These are phyloP conservation scores for Polydrusus tereticollis DNA, from an alignment of 2,888 invertebrate genomes.

Conservation along the genomic window DNA sequence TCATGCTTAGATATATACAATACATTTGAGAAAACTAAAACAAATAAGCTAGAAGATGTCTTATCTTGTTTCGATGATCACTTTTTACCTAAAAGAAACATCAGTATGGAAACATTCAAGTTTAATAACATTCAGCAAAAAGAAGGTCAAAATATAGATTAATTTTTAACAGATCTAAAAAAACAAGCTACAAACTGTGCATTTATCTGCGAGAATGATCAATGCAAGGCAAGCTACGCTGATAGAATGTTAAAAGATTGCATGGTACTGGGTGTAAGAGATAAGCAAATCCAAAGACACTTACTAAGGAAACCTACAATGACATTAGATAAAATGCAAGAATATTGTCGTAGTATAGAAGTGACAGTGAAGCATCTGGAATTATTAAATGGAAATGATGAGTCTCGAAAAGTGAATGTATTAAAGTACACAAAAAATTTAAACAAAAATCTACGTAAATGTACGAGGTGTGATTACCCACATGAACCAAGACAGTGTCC, in stretches of 20 bases:
- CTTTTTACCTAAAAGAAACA: slow-evolving; percentile 38
- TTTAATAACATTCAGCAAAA: slow-evolving; percentile 39
- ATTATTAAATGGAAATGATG: too few species aligned
- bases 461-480: too few species aligned
- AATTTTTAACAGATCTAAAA: slow-evolving; percentile 15
- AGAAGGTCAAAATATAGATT: slow-evolving; percentile 28
- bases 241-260: slow-evolving; percentile 12
- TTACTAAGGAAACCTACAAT: background rate
- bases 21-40: slow-evolving; percentile 24
- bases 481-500: too few species aligned
- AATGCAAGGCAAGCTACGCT: slow-evolving; percentile 5
- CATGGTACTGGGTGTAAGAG: background rate
- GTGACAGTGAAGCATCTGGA: too few species aligned
- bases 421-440: too few species aligned
- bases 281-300: background rate
- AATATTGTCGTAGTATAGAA: background rate
- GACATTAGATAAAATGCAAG: background rate
- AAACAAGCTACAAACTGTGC: slow-evolving; percentile 8
- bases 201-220: slow-evolving; percentile 13
- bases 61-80: slow-evolving; percentile 29
- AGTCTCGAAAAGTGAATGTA: too few species aligned
- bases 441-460: too few species aligned
- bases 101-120: slow-evolving; percentile 45
- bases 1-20: slow-evolving; percentile 34
- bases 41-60: slow-evolving; percentile 16